These are phyloP conservation scores for Lingula anatina DNA, from an alignment of 2,888 invertebrate species.

Conservation along the genomic window DNA sequence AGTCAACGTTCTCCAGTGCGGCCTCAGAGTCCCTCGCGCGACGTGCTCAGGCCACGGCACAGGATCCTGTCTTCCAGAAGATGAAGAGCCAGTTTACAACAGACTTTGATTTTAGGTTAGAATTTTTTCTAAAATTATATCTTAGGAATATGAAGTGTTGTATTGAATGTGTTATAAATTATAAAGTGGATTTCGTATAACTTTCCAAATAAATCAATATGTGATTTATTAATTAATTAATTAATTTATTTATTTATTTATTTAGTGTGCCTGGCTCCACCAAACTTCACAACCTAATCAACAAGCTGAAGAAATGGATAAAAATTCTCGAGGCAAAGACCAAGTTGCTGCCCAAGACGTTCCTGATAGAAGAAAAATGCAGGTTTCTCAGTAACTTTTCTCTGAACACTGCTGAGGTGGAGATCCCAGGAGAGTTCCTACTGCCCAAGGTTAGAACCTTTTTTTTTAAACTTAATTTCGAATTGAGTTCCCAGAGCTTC, in stretches of 20 bases:
- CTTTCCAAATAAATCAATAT: not conserved
- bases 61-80: conserved; percentile 94
- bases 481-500: no score
- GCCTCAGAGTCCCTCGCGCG: conserved; percentile 87
- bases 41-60: conserved; percentile 84
- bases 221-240: not conserved
- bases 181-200: no score
- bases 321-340: conserved; percentile 91
- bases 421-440: conserved; percentile 87
- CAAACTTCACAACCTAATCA: conserved; percentile 87
- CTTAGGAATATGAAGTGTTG: no score
- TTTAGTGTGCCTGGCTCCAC: conserved; percentile 68
- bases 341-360: conserved; percentile 86
- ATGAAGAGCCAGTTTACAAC: conserved; percentile 93
- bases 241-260: not conserved
- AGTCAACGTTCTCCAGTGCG: conserved; percentile 61
- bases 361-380: conserved; percentile 93
- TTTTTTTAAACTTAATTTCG: no score
- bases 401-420: conserved; percentile 90
- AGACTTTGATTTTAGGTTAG: conserved; percentile 88
- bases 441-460: conserved; percentile 78
- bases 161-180: no score
- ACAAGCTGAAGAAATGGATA: conserved; percentile 94
- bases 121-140: no score
- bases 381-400: conserved; percentile 93